A percentile compares a stretch with the other conserved stretches of the same genome.
phyloP scores from a whole-genome alignment of 2,113 vertebrate species.

The Ammospiza caudacuta region DNA sequence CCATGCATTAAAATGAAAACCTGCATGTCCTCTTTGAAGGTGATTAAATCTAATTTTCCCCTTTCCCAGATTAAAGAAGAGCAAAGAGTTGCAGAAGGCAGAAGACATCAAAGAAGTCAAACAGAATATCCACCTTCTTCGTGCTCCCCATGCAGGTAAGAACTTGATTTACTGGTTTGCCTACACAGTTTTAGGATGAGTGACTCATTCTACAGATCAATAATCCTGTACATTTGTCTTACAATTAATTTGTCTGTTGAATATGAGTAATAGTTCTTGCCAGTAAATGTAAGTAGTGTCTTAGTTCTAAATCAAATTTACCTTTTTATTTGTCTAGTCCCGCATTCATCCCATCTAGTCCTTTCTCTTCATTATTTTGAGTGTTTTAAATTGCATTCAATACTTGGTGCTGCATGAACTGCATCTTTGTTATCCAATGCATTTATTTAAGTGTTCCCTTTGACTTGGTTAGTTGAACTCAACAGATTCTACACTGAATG shows the following conservation, averaged over 20 bases:
- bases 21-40: background rate
- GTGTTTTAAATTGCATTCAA: background rate
- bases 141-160: slow-evolving; percentile 90
- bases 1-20: background rate
- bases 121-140: slow-evolving; percentile 95
- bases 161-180: background rate
- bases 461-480: background rate
- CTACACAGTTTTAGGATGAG: background rate
- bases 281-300: background rate
- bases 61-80: slow-evolving; percentile 86
- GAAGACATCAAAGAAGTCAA: slow-evolving; percentile 94
- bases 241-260: background rate
- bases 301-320: background rate
- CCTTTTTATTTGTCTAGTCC: background rate
- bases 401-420: background rate
- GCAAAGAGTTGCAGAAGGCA: slow-evolving; percentile 90
- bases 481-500: background rate
- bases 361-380: background rate
- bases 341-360: background rate
- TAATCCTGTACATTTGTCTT: background rate
- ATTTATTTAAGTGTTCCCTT: background rate
- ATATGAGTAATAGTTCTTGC: background rate
- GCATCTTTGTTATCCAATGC: background rate
- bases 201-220: background rate
- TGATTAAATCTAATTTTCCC: background rate